Conservation (phyloP, 2,797 vertebrate genomes). For the Knipowitschia caucasica region DNA sequence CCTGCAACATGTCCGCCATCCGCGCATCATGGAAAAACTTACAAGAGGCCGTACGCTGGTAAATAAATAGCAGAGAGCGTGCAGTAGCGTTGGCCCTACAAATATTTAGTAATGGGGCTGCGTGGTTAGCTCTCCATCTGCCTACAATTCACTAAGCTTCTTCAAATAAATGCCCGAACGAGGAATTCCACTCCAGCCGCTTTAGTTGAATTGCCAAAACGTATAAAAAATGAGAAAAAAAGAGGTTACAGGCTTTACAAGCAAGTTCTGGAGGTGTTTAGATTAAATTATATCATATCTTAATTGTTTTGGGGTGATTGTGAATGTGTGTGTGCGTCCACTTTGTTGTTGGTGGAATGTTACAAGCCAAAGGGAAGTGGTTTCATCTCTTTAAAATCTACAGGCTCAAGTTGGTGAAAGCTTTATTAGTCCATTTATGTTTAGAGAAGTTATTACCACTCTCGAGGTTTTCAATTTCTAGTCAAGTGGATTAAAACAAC, state of each 20-base stretch:
- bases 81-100: constrained; percentile 42
- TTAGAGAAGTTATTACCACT: constrained; percentile 15
- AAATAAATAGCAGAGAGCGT: constrained; percentile 29
- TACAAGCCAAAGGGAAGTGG: constrained; percentile 44
- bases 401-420: constrained; percentile 27
- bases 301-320: constrained; percentile 27
- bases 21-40: constrained; percentile 25
- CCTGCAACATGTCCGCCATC: constrained; percentile 9
- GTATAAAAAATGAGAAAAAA: constrained; percentile 32
- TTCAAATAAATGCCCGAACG: constrained; percentile 51
- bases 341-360: constrained; percentile 44
- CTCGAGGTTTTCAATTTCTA: constrained; percentile 8
- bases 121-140: constrained; percentile 58
- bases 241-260: constrained; percentile 39
- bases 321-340: constrained; percentile 6
- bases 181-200: constrained; percentile 46
- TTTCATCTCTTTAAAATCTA: constrained; percentile 48
- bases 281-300: constrained; percentile 52
- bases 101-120: constrained; percentile 46
- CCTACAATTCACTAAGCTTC: constrained; percentile 51
- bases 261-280: constrained; percentile 40
- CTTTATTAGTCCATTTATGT: constrained; percentile 25
- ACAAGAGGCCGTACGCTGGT: constrained; percentile 14
- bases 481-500: background rate
- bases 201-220: constrained; percentile 54